These are phyloP conservation scores for Rhegmatorhina hoffmannsi DNA, from an alignment of 2,113 vertebrate genomes.

Conservation along the genomic window DNA sequence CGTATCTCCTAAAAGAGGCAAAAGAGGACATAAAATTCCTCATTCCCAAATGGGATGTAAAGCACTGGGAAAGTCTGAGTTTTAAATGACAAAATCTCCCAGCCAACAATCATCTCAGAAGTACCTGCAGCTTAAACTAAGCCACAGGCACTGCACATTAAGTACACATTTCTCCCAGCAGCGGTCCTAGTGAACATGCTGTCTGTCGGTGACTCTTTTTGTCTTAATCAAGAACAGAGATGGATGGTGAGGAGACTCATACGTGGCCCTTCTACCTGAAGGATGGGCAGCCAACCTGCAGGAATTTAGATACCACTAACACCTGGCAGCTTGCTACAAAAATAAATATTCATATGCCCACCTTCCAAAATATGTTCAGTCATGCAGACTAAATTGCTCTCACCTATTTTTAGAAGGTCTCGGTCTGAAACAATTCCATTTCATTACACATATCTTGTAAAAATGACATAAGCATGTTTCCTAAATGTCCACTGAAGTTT, in stretches of 20 bases:
- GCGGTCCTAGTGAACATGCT: neutral
- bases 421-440: neutral
- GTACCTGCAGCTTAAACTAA: neutral
- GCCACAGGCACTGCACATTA: neutral
- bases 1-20: neutral
- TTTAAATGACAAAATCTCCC: neutral
- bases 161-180: neutral
- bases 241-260: neutral
- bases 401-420: neutral
- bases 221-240: neutral
- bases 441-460: neutral
- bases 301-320: neutral
- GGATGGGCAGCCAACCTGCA: neutral
- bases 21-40: neutral
- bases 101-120: neutral
- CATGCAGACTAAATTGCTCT: neutral
- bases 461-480: neutral
- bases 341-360: neutral
- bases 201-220: neutral
- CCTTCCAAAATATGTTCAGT: neutral
- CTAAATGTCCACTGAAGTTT: neutral
- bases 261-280: neutral
- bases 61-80: neutral
- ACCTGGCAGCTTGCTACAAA: neutral
- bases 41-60: neutral